Evolutionary conservation across 1,140 invertebrate species (phyloP).

Genomic region (Cyclina sinensis): DNA sequence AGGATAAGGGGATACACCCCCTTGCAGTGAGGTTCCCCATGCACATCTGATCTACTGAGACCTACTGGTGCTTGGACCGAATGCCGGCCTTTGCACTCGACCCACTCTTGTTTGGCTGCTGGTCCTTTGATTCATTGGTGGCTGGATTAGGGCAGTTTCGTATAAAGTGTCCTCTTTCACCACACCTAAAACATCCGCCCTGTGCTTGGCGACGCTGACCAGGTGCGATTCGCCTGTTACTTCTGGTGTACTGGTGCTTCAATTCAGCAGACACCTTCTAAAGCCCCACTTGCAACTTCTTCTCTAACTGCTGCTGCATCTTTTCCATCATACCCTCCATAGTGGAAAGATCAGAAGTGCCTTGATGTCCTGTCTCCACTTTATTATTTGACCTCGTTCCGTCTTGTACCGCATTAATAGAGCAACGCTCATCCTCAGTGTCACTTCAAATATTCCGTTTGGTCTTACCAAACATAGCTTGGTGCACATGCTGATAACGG

Average conservation of each 20-base stretch:
- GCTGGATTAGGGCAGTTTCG: not conserved
- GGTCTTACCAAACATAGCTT: not conserved
- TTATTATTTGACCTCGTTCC: not conserved
- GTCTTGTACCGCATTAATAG: no score
- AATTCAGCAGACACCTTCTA: not conserved
- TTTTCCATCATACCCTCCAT: not conserved
- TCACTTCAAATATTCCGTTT: not conserved
- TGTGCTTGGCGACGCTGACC: not conserved
- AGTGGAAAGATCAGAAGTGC: no score
- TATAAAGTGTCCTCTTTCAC: not conserved
- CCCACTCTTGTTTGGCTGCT: not conserved
- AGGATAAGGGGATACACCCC: not conserved
- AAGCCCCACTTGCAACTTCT: not conserved
- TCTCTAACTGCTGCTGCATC: not conserved
- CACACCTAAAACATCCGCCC: not conserved
- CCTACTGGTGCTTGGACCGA: not conserved
- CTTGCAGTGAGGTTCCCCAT: not conserved
- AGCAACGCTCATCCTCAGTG: not conserved
- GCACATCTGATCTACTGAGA: not conserved
- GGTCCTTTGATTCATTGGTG: not conserved
- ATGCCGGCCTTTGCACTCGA: not conserved
- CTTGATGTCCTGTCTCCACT: not conserved
- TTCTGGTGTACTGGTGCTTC: not conserved
- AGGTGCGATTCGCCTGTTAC: not conserved
- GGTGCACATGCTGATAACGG: not conserved